Evolutionary conservation across 2,113 vertebrate genomes (phyloP), one percentile per base, ranked within the genome.

Genomic region (Aix galericulata): DNA sequence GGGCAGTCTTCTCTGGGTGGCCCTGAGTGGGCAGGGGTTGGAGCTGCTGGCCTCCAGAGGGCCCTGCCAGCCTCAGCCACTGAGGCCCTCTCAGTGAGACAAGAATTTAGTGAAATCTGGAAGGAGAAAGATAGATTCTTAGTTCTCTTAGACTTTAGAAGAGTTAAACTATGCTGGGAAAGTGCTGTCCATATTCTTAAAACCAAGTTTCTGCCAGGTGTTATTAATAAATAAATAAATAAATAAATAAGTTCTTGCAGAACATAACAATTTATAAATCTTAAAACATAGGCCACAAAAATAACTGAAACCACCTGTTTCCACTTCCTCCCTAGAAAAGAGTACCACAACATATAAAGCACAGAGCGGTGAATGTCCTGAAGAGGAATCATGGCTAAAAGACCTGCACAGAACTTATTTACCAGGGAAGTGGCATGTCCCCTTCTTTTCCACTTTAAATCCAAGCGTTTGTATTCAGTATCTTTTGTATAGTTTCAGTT

Each of bases 271-370:
- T 73, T 88, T 29, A 59, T 48, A 48, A 48, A 48, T 48, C 46
- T 48, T 90, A 53, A 86, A 88, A 62, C 21, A 4, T 59, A 90
- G 83, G 12, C 23, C 32, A 56, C 52, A 79, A 85, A 85, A 75
- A 22, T 86, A 81, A 83, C 64, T 53, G 26, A 91, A 95, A 58
- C 48, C 82, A 89, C 76, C 85, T 81, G 68, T 80, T 93, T 56
- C 68, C 26, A 42, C 34, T 75, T 94, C 56, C 42, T 83, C 21
- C 12, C 16, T 34, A 14, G 27, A 44, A 73, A 64, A 46, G 14
- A 34, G 36, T 56, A 64, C 22, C 0, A 0, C 3, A 1, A 11
- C 8, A 3, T 58, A 29, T 53, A 48, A 78, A 89, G 59, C 21
- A 2, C 0, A 1, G 31, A 85, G 27, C 25, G 67, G 26, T 23